Evolutionary conservation across 2,888 invertebrate species (phyloP).

Genomic region (Tenthredo livida): DNA sequence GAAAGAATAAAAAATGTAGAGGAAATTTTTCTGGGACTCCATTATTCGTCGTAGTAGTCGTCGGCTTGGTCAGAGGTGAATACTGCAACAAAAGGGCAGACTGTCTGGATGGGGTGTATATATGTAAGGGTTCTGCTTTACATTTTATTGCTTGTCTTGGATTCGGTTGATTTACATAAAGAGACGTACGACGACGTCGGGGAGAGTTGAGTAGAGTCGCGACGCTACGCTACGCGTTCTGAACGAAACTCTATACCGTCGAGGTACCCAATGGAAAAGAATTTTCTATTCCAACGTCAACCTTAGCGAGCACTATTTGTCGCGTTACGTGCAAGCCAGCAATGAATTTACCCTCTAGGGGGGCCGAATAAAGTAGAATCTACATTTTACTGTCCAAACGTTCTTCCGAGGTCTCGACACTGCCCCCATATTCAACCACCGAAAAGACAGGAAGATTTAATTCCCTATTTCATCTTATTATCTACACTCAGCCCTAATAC

Average conservation of each 20-base stretch:
- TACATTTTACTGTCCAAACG: constrained; percentile 49
- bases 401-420: not conserved
- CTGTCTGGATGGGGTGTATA: constrained; percentile 12
- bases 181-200: constrained; percentile 61
- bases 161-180: constrained; percentile 70
- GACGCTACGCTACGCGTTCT: not conserved
- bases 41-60: not conserved
- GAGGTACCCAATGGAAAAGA: constrained; percentile 46
- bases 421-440: not conserved
- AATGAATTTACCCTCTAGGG: constrained; percentile 54
- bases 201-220: not conserved
- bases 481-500: not conserved
- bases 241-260: not conserved
- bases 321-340: constrained; percentile 48
- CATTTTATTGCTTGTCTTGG: constrained; percentile 73
- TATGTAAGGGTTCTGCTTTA: constrained; percentile 65
- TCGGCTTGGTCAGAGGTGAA: constrained; percentile 3
- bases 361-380: constrained; percentile 49
- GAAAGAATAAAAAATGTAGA: not conserved
- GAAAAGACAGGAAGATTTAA: not conserved
- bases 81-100: constrained; percentile 8
- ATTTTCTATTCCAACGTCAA: constrained; percentile 56
- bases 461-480: not conserved
- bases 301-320: constrained; percentile 51
- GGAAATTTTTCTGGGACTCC: not conserved